Conservation (phyloP, 2,113 vertebrate species). For the Centropus unirufus region DNA sequence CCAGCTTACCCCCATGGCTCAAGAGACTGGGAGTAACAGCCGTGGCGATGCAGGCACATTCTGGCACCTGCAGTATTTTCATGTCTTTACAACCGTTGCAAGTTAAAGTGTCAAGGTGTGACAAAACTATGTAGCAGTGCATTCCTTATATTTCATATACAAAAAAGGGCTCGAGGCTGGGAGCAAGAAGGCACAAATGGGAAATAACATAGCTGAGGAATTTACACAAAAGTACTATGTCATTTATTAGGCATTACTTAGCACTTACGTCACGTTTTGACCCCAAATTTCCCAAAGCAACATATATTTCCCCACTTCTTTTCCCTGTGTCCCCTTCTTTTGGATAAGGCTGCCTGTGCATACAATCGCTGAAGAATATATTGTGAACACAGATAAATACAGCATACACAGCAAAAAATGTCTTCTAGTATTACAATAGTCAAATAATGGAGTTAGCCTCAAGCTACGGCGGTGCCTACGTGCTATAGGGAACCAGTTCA, state of each 20-base stretch:
- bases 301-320: constrained; percentile 24
- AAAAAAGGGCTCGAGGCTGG: constrained; percentile 47
- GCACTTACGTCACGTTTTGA: constrained; percentile 53
- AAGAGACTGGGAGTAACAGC: constrained; percentile 3
- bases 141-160: constrained; percentile 54
- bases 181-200: constrained; percentile 65
- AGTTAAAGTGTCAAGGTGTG: constrained; percentile 61
- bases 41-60: fast-evolving
- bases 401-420: constrained; percentile 65
- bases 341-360: constrained; percentile 61
- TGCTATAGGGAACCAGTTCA: constrained; percentile 46
- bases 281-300: constrained; percentile 42
- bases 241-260: constrained; percentile 62
- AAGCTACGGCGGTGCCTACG: constrained; percentile 29
- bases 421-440: constrained; percentile 58
- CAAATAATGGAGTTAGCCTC: constrained; percentile 50
- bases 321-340: constrained; percentile 50
- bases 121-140: constrained; percentile 52
- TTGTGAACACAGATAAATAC: constrained; percentile 62
- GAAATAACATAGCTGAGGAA: constrained; percentile 55
- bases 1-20: not conserved
- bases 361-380: constrained; percentile 55
- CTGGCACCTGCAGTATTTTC: not conserved
- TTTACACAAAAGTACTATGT: constrained; percentile 34
- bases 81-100: constrained; percentile 13